Conservation (phyloP, 2,113 vertebrate species). For the Oreotragus oreotragus region DNA sequence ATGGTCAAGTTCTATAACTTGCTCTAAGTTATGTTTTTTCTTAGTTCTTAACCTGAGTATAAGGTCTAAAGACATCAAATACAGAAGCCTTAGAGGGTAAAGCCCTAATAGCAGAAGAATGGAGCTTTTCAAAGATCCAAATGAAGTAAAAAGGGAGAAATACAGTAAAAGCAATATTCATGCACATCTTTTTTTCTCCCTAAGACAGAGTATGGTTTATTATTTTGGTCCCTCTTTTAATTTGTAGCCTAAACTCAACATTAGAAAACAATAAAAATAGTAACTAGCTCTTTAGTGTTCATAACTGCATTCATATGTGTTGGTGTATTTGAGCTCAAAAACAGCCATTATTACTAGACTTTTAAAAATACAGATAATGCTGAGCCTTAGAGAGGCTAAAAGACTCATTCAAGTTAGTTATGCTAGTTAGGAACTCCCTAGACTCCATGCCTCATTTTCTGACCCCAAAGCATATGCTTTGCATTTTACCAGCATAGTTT, state of each 20-base stretch:
- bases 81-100: background rate
- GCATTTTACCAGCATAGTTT: background rate
- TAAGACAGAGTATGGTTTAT: background rate
- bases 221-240: slow-evolving; percentile 18
- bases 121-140: slow-evolving; percentile 27
- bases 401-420: background rate
- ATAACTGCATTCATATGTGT: background rate
- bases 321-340: background rate
- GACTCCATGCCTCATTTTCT: background rate
- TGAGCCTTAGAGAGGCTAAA: background rate
- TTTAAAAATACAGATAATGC: background rate
- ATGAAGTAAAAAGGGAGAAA: background rate
- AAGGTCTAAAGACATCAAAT: background rate
- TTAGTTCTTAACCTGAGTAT: background rate
- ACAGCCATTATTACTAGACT: background rate
- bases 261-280: background rate
- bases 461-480: background rate
- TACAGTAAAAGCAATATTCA: background rate
- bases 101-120: background rate
- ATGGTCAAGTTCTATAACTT: background rate
- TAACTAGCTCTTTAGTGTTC: background rate
- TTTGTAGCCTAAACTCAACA: background rate
- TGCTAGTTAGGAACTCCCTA: background rate
- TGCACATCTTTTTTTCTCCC: background rate
- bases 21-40: slow-evolving; percentile 22